Evolutionary conservation across 1,140 invertebrate genomes (phyloP), one percentile per base, ranked within the genome.

Genomic region (Brevipalpus yothersi): DNA sequence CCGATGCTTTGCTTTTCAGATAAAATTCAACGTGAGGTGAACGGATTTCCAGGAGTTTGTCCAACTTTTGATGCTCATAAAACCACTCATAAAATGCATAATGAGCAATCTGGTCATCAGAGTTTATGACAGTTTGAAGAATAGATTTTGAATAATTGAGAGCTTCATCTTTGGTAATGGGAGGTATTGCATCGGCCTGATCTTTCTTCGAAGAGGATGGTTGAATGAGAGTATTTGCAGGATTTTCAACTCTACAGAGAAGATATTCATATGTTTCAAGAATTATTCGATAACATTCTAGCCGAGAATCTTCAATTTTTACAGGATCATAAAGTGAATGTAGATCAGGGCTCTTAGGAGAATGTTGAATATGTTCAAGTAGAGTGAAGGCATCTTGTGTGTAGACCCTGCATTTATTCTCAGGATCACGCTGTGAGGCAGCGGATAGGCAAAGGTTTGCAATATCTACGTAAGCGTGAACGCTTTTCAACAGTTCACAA

Each of bases 41-140:
- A 49, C 73, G 69, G 43, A 75, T 71, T 72, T 82, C 75, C 59
- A 92, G 73, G 58, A 94, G 71, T 69, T 86, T 84, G 61, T 81
- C 80, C 56, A 79, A 76, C 66, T 84, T 73, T 64, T 81, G 78
- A 66, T 82, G 80, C 17, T 80, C 78, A 42, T 93, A 78, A 69
- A 98, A 77, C 92, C 93, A 98, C 64, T 89, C 83, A 69, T 95
- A 97, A 0, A 97, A 73, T 0, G 83, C 79, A 0, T 87, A 80
- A 69, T 97, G 91, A 54, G 92, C 77, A 11, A 90, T 73, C 69
- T 94, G 86, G 73, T 96, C 93, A 12, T 82, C 72, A 1, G 73
- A 75, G 51, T 72, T 63, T 7, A 73, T 63, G 17, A 72, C 70
- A 41, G 71, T 62, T 31, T 70, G 62, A 45, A 78, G 72, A 40